Evolutionary conservation across 2,888 invertebrate genomes (phyloP).

Genomic region (Artemia sp.): DNA sequence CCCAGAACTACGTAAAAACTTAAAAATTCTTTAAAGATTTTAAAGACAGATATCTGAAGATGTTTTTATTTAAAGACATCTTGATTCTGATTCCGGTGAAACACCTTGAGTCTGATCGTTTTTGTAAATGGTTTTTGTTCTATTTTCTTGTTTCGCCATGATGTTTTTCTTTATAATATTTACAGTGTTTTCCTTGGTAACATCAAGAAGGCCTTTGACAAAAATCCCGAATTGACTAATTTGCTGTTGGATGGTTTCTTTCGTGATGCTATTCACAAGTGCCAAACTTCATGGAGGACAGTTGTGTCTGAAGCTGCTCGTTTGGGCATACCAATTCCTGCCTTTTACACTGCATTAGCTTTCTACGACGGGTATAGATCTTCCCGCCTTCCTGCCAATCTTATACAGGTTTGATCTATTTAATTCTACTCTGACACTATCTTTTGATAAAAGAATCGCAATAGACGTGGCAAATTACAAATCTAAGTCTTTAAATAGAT

Average conservation of each 20-base stretch:
- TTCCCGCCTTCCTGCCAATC: constrained; percentile 72
- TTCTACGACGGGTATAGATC: constrained; percentile 94
- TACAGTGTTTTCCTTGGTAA: constrained; percentile 63
- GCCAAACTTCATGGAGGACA: constrained; percentile 67
- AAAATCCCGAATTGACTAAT: constrained; percentile 66
- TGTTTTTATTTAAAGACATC: too few species aligned
- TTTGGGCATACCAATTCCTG: constrained; percentile 82
- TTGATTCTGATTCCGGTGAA: too few species aligned
- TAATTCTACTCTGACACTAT: background rate
- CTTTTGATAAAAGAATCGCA: too few species aligned
- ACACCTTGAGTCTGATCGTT: too few species aligned
- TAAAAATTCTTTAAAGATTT: too few species aligned
- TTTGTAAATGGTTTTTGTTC: too few species aligned
- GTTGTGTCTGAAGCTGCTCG: constrained; percentile 48
- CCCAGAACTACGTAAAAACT: too few species aligned
- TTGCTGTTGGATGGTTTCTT: constrained; percentile 86
- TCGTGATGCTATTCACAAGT: constrained; percentile 55
- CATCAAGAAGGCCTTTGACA: constrained; percentile 81
- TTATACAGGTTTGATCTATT: constrained; percentile 51
- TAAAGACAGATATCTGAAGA: too few species aligned
- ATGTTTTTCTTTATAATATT: background rate
- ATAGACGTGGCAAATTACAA: too few species aligned
- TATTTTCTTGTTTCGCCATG: too few species aligned
- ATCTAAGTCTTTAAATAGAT: too few species aligned
- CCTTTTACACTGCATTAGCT: constrained; percentile 76